Evolutionary conservation across 35 echinoderm and acorn worm species (phyloP).

Genomic region (Patiria miniata): DNA sequence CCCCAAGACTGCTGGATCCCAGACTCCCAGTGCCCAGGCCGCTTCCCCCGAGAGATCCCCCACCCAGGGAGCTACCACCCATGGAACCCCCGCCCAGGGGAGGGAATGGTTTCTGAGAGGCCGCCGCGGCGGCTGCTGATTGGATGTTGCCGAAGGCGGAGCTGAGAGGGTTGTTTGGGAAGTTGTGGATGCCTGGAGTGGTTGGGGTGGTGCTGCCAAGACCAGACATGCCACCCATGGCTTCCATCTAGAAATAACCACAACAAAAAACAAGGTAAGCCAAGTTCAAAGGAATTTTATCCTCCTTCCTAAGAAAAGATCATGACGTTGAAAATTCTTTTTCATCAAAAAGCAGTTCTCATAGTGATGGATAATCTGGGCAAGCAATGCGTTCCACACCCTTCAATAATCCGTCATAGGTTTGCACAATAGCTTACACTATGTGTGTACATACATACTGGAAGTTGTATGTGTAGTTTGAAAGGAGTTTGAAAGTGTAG

Average conservation of each 20-base stretch:
- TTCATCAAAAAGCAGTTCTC: no score
- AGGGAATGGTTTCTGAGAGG: slow-evolving; percentile 21
- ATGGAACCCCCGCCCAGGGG: not conserved
- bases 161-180: slow-evolving; percentile 31
- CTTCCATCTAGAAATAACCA: slow-evolving; percentile 11
- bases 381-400: no score
- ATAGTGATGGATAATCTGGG: no score
- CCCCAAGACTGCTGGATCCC: not conserved
- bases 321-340: no score
- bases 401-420: no score
- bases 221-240: slow-evolving; percentile 20
- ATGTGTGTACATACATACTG: no score
- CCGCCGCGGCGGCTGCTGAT: not conserved
- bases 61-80: slow-evolving; percentile 1
- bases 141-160: slow-evolving; percentile 32
- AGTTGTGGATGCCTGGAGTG: slow-evolving; percentile 33
- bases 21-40: not conserved
- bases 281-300: no score
- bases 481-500: no score
- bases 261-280: not conserved
- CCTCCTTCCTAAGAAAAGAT: no score
- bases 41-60: not conserved
- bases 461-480: no score
- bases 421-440: no score
- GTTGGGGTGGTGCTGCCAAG: slow-evolving; percentile 26